Percentiles rank a stretch among this genome's conserved stretches.
phyloP scores from a whole-genome alignment of 2,797 vertebrate species.

The Sitta carolinensis region DNA sequence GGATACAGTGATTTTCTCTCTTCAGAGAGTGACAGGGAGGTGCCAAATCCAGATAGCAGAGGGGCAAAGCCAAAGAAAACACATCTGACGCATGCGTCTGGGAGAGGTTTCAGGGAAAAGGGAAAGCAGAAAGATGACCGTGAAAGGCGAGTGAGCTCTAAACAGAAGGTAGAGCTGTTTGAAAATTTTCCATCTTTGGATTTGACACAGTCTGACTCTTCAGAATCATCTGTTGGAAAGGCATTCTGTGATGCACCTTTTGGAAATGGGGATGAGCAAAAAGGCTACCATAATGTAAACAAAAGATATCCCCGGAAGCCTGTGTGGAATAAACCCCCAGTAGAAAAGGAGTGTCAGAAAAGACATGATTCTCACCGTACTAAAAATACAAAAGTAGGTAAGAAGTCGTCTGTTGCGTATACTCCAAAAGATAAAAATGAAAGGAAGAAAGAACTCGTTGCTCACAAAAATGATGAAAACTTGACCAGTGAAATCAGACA shows the following conservation, averaged over 20 bases:
- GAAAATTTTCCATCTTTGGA: conserved; percentile 69
- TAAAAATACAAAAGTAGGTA: conserved; percentile 63
- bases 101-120: conserved; percentile 78
- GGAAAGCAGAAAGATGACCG: conserved; percentile 69
- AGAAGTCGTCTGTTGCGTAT: conserved; percentile 54
- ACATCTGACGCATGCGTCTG: conserved; percentile 77
- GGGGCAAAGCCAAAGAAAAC: conserved; percentile 83
- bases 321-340: conserved; percentile 70
- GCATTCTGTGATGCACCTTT: conserved; percentile 58
- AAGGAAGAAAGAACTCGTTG: conserved; percentile 62
- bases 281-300: conserved; percentile 64
- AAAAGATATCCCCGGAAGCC: conserved; percentile 79
- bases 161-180: conserved; percentile 66
- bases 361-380: conserved; percentile 67
- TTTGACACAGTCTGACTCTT: conserved; percentile 70
- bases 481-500: conserved; percentile 53
- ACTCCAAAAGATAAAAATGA: conserved; percentile 75
- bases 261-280: conserved; percentile 71
- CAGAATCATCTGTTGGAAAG: conserved; percentile 71
- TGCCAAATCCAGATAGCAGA: conserved; percentile 74
- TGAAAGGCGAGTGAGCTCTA: conserved; percentile 73
- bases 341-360: conserved; percentile 66
- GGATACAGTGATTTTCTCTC: conserved; percentile 71
- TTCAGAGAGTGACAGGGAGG: conserved; percentile 75
- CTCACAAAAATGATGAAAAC: conserved; percentile 61